Evolutionary conservation across 2,113 vertebrate species (phyloP), one percentile per base, ranked within the genome.

Genomic region (Leucoraja erinaceus): DNA sequence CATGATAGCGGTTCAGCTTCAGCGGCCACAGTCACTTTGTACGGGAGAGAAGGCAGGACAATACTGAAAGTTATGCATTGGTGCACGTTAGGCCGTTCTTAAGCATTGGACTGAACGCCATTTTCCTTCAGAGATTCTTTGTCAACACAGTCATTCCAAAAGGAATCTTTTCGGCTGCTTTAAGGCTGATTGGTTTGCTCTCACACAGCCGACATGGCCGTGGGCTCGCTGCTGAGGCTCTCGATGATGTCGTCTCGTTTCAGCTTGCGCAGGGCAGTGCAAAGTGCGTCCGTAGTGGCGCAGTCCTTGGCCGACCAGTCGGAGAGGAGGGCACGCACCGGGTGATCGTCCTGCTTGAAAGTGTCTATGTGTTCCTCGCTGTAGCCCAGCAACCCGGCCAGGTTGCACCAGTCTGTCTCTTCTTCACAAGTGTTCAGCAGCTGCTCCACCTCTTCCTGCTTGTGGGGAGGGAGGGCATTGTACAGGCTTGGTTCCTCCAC

Each of bases 131-230:
- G 66, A 47, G 33, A 11, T 38, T 91, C 66, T 91, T 18, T 28
- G 25, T 20, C 12, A 91, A 12, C 18, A 47, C 90, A 74, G 33
- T 91, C 68, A 16, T 83, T 0, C 0, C 93, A 38, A 93, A 76
- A 63, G 72, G 61, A 78, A 1, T 94, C 93, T 47, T 47, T 92
- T 93, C 79, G 78, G 92, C 79, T 74, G 92, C 79, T 18, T 56
- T 79, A 70, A 70, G 93, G 93, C 93, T 93, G 78, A 47, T 68
- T 47, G 93, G 86, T 93, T 0, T 28, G 25, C 94, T 47, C 94
- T 99, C 97, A 99, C 94, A 99, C 98, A 0, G 97, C 97, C 20
- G 98, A 99, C 0, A 98, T 99, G 95, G 98, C 98, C 0, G 97
- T 99, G 54, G 98, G 97, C 93, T 98, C 94, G 28, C 96, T 97